Base-by-base conservation (phyloP, 2,888 invertebrate genomes). In the Archips crataeganus region DNA sequence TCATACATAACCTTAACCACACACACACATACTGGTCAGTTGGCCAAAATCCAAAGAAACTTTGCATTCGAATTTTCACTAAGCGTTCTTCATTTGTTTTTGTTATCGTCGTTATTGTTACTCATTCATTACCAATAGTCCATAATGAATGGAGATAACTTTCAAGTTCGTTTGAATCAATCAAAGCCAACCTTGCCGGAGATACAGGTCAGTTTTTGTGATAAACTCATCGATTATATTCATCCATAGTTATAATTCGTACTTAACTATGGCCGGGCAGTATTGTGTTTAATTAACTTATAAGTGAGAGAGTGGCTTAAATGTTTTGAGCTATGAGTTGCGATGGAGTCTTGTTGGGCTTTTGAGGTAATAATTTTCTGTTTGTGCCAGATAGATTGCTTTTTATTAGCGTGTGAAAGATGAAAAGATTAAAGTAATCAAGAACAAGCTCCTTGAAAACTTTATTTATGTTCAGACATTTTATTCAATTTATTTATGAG, bases 211-310 rank as follows among this genome's bases (percentile, higher is more conserved):
- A 88, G 78, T 80, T 76, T 79, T 76, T 71, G 74, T 78, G 91
- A 91, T 91, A 90, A 90, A 85, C 75, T 82, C 86, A 88, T 87
- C 82, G 80, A 84, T 83, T 77, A 77, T 77, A 77, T 74, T 65
- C 39, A 57, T 61, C 9, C 39, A 60, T 49, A 54, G 69, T 54
- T 39, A n/a, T 65, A 36, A 54, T 65, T 65, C 36, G 15, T 51
- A n/a, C n/a, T n/a, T n/a, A 65, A 60, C 36, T 59, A 64, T 60
- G 60, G 13, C 47, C 34, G 73, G 39, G 15, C 49, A 73, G 57
- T 45, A 45, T 32, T 34, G 9, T 51, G 42, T 51, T 69, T 60
- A 36, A 67, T 45, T 62, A 70, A 54, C 42, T 60, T 23, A 39
- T 42, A 13, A 54, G 69, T 70, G 65, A 70, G 69, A 74, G 64